phyloP scores from a whole-genome alignment of 2,113 vertebrate genomes.

The Lipotes vexillifer region DNA sequence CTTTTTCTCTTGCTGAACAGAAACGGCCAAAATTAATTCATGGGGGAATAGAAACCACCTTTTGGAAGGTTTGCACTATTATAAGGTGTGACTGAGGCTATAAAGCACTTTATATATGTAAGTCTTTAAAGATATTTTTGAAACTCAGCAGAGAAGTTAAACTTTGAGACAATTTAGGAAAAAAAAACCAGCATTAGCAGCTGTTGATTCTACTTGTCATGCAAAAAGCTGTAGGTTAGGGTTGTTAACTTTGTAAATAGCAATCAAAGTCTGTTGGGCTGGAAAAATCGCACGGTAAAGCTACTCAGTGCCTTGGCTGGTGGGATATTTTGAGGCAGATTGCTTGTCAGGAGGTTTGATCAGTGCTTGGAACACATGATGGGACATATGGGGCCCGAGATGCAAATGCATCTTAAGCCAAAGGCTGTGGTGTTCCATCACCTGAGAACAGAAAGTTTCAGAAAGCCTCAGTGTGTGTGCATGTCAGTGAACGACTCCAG shows the following conservation, averaged over 20 bases:
- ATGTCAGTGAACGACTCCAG: not conserved
- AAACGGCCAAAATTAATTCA: not conserved
- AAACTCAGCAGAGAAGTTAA: not conserved
- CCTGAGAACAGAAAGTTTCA: not conserved
- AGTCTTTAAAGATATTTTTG: not conserved
- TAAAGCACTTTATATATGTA: not conserved
- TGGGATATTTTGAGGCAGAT: not conserved
- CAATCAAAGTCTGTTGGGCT: not conserved
- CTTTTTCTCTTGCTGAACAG: conserved; percentile 6
- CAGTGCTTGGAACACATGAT: not conserved
- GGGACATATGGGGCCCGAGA: not conserved
- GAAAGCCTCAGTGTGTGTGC: not conserved
- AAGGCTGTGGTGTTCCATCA: not conserved
- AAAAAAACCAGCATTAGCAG: not conserved
- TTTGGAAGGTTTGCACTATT: not conserved
- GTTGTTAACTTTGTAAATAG: conserved; percentile 37
- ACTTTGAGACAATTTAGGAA: not conserved
- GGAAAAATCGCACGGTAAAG: not conserved
- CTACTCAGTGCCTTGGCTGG: not conserved
- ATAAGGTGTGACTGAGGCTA: not conserved
- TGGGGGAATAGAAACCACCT: not conserved
- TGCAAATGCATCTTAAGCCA: not conserved
- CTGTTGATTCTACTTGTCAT: not conserved
- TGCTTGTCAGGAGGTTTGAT: conserved; percentile 4
- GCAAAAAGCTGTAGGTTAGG: not conserved